phyloP scores from a whole-genome alignment of 2,888 invertebrate genomes.

The Bellardia bayeri region DNA sequence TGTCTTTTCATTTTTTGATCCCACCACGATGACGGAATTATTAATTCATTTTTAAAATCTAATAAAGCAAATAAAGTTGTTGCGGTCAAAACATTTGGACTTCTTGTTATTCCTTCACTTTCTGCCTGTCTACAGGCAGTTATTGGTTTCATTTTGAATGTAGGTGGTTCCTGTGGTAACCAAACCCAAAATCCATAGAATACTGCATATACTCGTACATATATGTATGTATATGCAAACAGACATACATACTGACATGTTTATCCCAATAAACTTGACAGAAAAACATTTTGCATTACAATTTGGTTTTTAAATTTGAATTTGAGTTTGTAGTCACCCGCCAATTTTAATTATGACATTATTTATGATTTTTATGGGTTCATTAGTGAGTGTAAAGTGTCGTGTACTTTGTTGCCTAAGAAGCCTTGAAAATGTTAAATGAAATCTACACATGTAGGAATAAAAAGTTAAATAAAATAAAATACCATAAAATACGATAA shows the following conservation, averaged over 20 bases:
- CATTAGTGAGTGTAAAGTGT: conserved; percentile 73
- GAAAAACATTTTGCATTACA: conserved; percentile 40
- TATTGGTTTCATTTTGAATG: conserved; percentile 29
- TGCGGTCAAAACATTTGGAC: conserved; percentile 63
- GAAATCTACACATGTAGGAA: background rate
- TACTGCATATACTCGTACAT: no score
- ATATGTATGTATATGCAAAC: background rate
- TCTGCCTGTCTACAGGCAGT: background rate
- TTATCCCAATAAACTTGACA: conserved; percentile 68
- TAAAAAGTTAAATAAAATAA: background rate
- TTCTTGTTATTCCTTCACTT: conserved; percentile 49
- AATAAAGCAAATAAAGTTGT: conserved; percentile 54
- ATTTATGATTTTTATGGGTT: conserved; percentile 73
- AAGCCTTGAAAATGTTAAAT: conserved; percentile 64
- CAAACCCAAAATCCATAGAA: conserved; percentile 55
- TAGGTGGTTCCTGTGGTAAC: conserved; percentile 58
- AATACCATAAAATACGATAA: background rate
- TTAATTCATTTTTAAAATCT: conserved; percentile 66
- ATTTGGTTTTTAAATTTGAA: conserved; percentile 16
- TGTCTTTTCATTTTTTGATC: conserved; percentile 21
- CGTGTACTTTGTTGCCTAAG: conserved; percentile 59
- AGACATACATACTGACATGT: conserved; percentile 12
- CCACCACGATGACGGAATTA: conserved; percentile 71
- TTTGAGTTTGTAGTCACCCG: conserved; percentile 58
- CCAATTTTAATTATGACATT: conserved; percentile 73